A percentile compares a stretch with the other conserved stretches of the same genome.
These are phyloP conservation scores for Notospermus geniculatus DNA, from an alignment of 1,140 invertebrate genomes.

Conservation along the genomic window DNA sequence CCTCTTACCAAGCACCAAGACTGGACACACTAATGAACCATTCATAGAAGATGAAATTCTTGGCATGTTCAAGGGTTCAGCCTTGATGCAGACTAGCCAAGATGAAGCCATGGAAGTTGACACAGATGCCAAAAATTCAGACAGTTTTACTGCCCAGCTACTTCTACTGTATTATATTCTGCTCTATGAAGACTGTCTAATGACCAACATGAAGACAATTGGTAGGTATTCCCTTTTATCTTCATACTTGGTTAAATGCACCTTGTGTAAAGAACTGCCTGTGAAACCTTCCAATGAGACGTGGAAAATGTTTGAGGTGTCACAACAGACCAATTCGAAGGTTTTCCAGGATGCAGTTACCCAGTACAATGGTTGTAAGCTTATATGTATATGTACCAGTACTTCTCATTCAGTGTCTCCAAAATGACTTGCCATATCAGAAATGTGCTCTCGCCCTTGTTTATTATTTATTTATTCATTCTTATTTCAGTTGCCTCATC, in stretches of 20 bases:
- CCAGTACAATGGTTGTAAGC: too few species aligned
- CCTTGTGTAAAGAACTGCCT: too few species aligned
- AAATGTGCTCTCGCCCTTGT: too few species aligned
- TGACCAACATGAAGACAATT: constrained; percentile 74
- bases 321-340: too few species aligned
- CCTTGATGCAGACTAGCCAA: background rate
- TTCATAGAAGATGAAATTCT: constrained; percentile 88
- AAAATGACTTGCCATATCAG: too few species aligned
- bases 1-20: constrained; percentile 64
- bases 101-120: background rate
- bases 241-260: too few species aligned
- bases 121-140: constrained; percentile 12
- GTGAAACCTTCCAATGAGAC: too few species aligned
- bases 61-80: constrained; percentile 66
- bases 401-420: too few species aligned
- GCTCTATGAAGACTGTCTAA: constrained; percentile 85
- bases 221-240: constrained; percentile 29
- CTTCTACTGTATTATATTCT: constrained; percentile 89
- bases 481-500: constrained; percentile 59
- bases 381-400: too few species aligned
- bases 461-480: background rate
- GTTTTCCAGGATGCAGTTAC: too few species aligned
- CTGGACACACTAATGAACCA: constrained; percentile 82
- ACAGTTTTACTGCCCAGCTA: constrained; percentile 78
- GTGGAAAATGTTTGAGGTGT: too few species aligned